A percentile compares a stretch with the other conserved stretches of the same genome.
phyloP scores from a whole-genome alignment of 2,113 vertebrate species.

The Drymodes brunneopygia region DNA sequence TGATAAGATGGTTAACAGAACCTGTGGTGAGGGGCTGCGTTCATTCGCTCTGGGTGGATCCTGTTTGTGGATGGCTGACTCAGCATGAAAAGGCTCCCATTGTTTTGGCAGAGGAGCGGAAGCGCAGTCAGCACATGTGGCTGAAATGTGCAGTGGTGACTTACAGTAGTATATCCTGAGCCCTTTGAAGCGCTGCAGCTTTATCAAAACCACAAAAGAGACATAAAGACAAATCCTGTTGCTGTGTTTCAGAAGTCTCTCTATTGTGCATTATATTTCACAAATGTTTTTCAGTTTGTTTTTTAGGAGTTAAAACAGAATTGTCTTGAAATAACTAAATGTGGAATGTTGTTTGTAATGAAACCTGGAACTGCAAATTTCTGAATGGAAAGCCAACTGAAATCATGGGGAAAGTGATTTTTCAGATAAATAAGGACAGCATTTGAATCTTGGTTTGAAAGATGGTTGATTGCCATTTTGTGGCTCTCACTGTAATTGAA shows the following conservation, averaged over 20 bases:
- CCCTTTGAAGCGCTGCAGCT: neutral
- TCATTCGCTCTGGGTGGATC: accelerated
- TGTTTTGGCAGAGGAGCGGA: slow-evolving; percentile 16
- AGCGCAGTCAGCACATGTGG: slow-evolving; percentile 47
- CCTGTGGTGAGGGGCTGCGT: neutral
- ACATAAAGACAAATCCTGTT: neutral
- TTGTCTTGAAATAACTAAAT: neutral
- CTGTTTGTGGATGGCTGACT: neutral
- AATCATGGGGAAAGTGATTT: neutral
- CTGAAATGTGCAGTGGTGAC: neutral
- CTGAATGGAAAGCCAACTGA: neutral
- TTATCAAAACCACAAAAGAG: neutral
- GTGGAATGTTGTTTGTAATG: neutral
- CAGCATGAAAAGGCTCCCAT: neutral
- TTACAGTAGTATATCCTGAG: neutral
- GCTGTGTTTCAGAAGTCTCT: neutral
- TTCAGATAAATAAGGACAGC: neutral
- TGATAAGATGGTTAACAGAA: neutral
- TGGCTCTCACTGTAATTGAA: neutral
- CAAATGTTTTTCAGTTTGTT: neutral
- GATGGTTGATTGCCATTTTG: neutral
- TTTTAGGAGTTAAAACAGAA: neutral
- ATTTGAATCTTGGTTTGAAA: neutral
- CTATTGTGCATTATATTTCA: neutral
- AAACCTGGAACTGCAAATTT: neutral